Conservation (phyloP, 2,888 invertebrate genomes). For the Zaprionus obscuricornis region DNA sequence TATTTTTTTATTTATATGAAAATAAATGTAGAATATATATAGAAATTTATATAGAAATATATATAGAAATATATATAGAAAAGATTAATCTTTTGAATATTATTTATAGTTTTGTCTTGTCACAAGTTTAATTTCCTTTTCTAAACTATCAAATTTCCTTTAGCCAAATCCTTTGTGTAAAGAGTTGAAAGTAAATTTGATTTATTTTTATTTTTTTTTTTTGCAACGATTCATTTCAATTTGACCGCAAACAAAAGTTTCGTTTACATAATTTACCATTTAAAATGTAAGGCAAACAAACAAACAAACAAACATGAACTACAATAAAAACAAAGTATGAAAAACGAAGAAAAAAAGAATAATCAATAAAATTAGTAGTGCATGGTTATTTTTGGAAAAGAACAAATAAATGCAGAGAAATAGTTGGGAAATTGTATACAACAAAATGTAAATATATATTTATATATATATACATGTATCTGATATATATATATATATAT, state of each 20-base stretch:
- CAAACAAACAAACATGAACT: constrained; percentile 21
- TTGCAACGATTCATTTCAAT: constrained; percentile 11
- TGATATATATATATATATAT: too few relatives aligned
- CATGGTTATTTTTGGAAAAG: constrained; percentile 40
- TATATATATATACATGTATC: constrained; percentile 34
- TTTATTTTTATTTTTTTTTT: too few relatives aligned
- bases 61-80: neutral
- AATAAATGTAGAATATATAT: too few relatives aligned
- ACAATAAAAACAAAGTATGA: neutral
- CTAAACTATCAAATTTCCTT: too few relatives aligned
- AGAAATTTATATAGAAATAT: too few relatives aligned
- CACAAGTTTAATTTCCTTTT: neutral
- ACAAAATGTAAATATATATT: constrained; percentile 16
- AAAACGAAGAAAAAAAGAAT: constrained; percentile 8
- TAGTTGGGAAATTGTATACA: constrained; percentile 57
- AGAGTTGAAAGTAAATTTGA: constrained; percentile 26
- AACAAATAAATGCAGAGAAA: constrained; percentile 26
- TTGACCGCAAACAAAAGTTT: constrained; percentile 55
- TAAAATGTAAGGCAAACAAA: constrained; percentile 49
- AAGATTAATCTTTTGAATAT: too few relatives aligned
- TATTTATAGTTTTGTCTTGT: neutral
- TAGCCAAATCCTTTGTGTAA: constrained; percentile 31
- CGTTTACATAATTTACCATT: constrained; percentile 67
- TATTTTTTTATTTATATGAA: too few relatives aligned
- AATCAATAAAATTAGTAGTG: constrained; percentile 63